phyloP scores from a whole-genome alignment of 2,797 vertebrate genomes.

The Notoglanidium macrostoma region DNA sequence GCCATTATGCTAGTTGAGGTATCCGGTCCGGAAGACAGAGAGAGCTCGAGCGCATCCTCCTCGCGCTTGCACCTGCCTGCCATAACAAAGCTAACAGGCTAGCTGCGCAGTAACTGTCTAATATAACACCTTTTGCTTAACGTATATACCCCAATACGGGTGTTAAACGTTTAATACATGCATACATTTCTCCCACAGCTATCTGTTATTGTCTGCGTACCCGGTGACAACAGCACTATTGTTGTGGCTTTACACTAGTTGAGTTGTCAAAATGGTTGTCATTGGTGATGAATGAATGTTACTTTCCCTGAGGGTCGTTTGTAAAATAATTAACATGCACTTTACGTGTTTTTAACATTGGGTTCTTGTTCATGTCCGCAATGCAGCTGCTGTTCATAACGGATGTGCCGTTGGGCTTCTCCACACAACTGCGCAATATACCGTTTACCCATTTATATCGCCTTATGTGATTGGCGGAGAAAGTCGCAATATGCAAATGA shows the following conservation, averaged over 20 bases:
- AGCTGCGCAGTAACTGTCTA: not conserved
- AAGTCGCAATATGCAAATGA: not conserved
- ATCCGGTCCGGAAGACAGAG: not conserved
- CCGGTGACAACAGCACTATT: not conserved
- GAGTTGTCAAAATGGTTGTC: constrained; percentile 17
- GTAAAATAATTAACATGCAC: not conserved
- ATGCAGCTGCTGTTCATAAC: constrained; percentile 77
- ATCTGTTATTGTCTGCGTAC: no score
- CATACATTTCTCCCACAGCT: not conserved
- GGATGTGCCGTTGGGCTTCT: constrained; percentile 39
- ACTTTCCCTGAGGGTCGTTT: not conserved
- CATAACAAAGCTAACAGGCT: constrained; percentile 1
- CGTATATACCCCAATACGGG: not conserved
- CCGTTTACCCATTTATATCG: not conserved
- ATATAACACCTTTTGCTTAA: not conserved
- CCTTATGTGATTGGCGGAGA: not conserved
- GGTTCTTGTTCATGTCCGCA: constrained; percentile 71
- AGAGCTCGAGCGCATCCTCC: not conserved
- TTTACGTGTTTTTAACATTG: not conserved
- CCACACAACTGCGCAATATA: not conserved
- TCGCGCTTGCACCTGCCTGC: constrained; percentile 25
- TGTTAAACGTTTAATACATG: not conserved
- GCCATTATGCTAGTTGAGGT: not conserved
- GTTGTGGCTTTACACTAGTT: constrained; percentile 2
- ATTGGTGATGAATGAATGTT: constrained; percentile 17